Evolutionary conservation across 2,888 invertebrate species (phyloP).

Genomic region (Andrena minutula): DNA sequence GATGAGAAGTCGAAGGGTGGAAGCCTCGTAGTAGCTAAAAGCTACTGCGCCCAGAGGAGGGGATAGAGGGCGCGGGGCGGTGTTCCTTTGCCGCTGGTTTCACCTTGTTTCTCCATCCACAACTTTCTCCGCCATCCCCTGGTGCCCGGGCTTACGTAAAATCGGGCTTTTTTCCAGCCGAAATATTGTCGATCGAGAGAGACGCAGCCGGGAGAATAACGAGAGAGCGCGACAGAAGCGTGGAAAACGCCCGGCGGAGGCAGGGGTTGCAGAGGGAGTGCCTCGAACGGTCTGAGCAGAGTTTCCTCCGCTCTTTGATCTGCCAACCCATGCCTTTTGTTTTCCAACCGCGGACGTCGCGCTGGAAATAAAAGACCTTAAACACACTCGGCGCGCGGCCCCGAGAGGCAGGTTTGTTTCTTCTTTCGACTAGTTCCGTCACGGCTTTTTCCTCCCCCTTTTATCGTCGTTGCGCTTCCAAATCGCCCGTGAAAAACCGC

Average conservation of each 20-base stretch:
- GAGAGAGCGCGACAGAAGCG: constrained; percentile 38
- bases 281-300: constrained; percentile 45
- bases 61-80: constrained; percentile 54
- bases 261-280: not conserved
- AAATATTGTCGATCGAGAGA: constrained; percentile 43
- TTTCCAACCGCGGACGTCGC: constrained; percentile 73
- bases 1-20: constrained; percentile 54
- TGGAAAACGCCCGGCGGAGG: constrained; percentile 9
- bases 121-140: not conserved
- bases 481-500: constrained; percentile 62
- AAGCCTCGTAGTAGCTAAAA: constrained; percentile 51
- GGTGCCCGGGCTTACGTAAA: constrained; percentile 24
- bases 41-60: constrained; percentile 21
- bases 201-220: constrained; percentile 10
- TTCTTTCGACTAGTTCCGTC: constrained; percentile 40
- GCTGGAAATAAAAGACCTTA: constrained; percentile 72
- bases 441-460: constrained; percentile 16
- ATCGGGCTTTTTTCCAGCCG: constrained; percentile 21
- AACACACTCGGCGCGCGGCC: constrained; percentile 52
- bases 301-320: constrained; percentile 73
- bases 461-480: constrained; percentile 40
- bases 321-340: constrained; percentile 73
- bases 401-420: constrained; percentile 39
- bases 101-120: constrained; percentile 19
- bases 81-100: constrained; percentile 45